phyloP scores from a whole-genome alignment of 2,113 vertebrate species.

The Protobothrops flavoviridis region DNA sequence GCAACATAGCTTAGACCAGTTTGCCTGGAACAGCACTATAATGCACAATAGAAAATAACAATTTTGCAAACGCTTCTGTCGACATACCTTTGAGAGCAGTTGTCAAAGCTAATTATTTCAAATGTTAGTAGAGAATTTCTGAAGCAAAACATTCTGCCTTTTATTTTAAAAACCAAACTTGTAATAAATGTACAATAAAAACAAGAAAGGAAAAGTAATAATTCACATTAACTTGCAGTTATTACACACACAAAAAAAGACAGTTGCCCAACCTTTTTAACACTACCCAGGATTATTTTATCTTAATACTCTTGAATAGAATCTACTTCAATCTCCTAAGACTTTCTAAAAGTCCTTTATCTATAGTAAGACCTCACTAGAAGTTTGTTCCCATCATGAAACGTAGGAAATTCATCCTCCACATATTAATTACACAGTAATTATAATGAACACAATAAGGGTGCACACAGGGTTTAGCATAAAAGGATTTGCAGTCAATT shows the following conservation, averaged over 20 bases:
- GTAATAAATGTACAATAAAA: background rate
- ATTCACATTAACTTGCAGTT: conserved; percentile 2
- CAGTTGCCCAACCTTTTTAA: background rate
- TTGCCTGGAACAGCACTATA: conserved; percentile 5
- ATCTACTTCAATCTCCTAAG: conserved; percentile 20
- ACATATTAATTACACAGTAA: conserved; percentile 65
- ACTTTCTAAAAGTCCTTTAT: conserved; percentile 26
- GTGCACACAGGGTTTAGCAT: conserved; percentile 2
- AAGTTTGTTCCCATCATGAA: conserved; percentile 60
- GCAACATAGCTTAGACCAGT: background rate
- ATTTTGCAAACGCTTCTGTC: background rate
- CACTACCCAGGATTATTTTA: background rate
- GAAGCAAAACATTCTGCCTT: background rate
- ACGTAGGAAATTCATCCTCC: conserved; percentile 41
- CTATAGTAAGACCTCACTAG: conserved; percentile 38
- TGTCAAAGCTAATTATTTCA: background rate
- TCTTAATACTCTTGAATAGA: background rate
- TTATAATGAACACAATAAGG: conserved; percentile 52
- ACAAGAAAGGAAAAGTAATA: background rate
- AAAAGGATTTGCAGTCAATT: background rate
- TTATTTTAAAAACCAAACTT: conserved; percentile 13
- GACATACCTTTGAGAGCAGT: background rate
- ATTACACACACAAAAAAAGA: background rate
- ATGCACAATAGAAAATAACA: conserved; percentile 43
- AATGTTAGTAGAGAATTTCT: background rate